These are phyloP conservation scores for Pipa parva DNA, from an alignment of 2,113 vertebrate species.

Conservation along the genomic window DNA sequence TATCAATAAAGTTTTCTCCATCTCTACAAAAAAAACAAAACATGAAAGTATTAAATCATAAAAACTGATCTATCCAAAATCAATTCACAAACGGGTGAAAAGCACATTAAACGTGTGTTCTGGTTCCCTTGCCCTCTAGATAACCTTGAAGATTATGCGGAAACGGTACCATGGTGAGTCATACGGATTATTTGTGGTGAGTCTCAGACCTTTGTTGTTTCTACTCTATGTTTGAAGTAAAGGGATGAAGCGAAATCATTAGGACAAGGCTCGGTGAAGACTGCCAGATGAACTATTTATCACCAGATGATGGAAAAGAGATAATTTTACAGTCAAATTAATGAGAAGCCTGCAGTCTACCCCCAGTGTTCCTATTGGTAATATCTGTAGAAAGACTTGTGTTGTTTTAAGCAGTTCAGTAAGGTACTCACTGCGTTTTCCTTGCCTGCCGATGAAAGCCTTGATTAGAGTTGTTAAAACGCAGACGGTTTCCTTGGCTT, in stretches of 20 bases:
- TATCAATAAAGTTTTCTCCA: too few species aligned
- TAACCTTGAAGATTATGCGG: neutral
- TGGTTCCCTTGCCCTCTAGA: slow-evolving; percentile 14
- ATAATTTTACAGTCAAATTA: neutral
- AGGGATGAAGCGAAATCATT: neutral
- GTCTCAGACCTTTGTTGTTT: slow-evolving; percentile 1
- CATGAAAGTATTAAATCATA: too few species aligned
- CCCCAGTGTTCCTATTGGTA: neutral
- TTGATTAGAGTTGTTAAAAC: slow-evolving; percentile 16
- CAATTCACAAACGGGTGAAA: too few species aligned
- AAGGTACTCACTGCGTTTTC: slow-evolving; percentile 1
- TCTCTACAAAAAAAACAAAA: too few species aligned
- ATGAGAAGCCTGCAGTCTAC: neutral
- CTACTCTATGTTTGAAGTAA: neutral
- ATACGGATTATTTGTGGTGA: neutral
- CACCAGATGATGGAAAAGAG: neutral
- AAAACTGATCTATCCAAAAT: too few species aligned
- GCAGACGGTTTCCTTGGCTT: slow-evolving; percentile 14
- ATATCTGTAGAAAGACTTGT: neutral
- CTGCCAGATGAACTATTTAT: neutral
- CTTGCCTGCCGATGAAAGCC: neutral
- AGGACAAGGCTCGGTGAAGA: neutral
- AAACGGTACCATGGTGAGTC: neutral
- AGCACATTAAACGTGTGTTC: neutral
- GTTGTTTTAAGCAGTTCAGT: slow-evolving; percentile 3